phyloP scores from a whole-genome alignment of 2,797 vertebrate genomes.

The Neopelma chrysocephalum region DNA sequence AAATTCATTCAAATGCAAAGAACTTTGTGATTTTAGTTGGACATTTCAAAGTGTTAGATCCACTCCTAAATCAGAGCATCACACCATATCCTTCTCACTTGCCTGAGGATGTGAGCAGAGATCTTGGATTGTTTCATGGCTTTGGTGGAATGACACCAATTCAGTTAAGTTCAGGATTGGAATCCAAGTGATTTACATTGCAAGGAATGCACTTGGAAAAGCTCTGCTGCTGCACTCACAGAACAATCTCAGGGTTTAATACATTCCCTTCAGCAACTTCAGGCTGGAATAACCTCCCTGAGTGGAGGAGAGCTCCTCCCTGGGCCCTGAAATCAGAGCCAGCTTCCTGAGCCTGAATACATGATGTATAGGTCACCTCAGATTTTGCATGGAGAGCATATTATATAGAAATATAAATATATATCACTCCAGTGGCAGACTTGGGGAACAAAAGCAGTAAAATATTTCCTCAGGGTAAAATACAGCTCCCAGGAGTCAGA shows the following conservation, averaged over 20 bases:
- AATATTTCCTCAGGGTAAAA: conserved; percentile 60
- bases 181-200: not conserved
- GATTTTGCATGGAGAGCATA: conserved; percentile 41
- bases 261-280: not conserved
- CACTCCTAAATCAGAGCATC: not conserved
- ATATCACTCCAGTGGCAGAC: conserved; percentile 28
- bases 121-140: not conserved
- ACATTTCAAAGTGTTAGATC: not conserved
- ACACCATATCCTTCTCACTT: not conserved
- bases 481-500: conserved; percentile 56
- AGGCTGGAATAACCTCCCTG: not conserved
- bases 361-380: conserved; percentile 24
- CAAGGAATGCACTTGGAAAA: not conserved
- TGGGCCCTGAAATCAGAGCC: not conserved
- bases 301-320: not conserved
- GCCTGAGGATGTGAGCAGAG: not conserved
- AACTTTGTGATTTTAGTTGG: not conserved
- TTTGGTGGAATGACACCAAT: not conserved
- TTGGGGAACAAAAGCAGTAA: conserved; percentile 53
- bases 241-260: not conserved
- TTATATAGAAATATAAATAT: not conserved
- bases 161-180: not conserved
- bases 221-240: not conserved
- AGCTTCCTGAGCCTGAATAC: not conserved
- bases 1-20: not conserved